Evolutionary conservation across 2,888 invertebrate genomes (phyloP).

Genomic region (Galerucella calmariensis): DNA sequence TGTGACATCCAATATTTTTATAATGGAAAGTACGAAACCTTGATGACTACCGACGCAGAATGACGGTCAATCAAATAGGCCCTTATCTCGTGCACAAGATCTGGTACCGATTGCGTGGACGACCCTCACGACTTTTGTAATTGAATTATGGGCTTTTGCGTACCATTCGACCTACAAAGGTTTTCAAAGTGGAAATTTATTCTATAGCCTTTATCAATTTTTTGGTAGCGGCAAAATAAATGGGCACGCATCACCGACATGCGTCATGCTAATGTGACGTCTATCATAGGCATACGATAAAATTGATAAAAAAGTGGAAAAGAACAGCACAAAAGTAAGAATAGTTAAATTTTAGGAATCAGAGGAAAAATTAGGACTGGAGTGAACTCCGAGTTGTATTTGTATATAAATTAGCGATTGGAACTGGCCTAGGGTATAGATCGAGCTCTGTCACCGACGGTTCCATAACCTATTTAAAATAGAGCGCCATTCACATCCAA

Average conservation of each 20-base stretch:
- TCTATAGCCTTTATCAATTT: no score
- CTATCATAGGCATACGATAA: no score
- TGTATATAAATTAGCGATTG: neutral
- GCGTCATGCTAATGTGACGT: no score
- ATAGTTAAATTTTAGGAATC: neutral
- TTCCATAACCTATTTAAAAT: constrained; percentile 17
- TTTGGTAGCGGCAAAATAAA: no score
- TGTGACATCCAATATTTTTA: neutral
- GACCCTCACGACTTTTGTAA: no score
- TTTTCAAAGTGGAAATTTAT: no score
- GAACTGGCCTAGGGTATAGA: constrained; percentile 2
- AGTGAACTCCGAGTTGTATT: neutral
- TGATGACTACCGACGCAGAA: neutral
- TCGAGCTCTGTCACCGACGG: neutral
- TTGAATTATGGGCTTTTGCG: no score
- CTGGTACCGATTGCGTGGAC: no score
- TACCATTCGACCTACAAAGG: no score
- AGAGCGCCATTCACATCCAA: constrained; percentile 17
- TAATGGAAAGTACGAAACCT: neutral
- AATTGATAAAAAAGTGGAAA: no score
- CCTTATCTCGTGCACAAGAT: neutral
- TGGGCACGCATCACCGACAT: no score
- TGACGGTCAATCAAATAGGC: neutral
- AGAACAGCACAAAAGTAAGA: no score
- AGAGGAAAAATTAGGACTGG: neutral